phyloP scores from a whole-genome alignment of 1,140 invertebrate genomes.

The Solen grandis region DNA sequence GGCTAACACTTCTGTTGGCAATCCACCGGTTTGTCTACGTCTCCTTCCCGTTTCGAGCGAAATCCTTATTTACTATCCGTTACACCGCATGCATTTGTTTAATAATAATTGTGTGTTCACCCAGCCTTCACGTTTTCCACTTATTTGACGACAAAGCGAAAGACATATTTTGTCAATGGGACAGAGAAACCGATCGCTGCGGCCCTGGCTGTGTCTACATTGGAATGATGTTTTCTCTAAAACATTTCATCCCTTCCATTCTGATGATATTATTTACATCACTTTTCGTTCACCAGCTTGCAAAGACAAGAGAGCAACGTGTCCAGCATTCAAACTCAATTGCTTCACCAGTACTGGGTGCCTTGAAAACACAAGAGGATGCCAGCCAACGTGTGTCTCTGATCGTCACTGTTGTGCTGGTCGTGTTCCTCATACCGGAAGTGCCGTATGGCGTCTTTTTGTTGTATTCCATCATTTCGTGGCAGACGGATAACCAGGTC shows the following conservation, averaged over 20 bases:
- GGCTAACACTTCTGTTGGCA: background rate
- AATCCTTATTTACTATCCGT: no score
- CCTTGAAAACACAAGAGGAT: background rate
- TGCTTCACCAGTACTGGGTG: no score
- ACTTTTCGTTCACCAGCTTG: constrained; percentile 18
- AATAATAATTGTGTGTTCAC: no score
- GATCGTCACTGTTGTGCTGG: constrained; percentile 14
- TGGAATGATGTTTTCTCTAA: constrained; percentile 9
- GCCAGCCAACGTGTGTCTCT: constrained; percentile 12
- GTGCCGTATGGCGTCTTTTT: constrained; percentile 31
- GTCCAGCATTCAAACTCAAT: background rate
- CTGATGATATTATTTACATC: background rate
- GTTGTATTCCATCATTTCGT: background rate
- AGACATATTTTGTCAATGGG: constrained; percentile 11
- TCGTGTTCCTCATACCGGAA: constrained; percentile 43
- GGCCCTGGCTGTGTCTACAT: background rate
- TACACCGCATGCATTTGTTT: no score
- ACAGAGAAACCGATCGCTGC: background rate
- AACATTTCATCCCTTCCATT: constrained; percentile 16
- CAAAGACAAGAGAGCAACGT: background rate
- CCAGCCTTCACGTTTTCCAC: constrained; percentile 14
- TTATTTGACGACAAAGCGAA: constrained; percentile 12
- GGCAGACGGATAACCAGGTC: background rate
- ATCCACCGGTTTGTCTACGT: background rate
- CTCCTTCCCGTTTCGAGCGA: background rate